Base-by-base conservation (phyloP, 1,140 invertebrate species). In the Platorchestia sp. region DNA sequence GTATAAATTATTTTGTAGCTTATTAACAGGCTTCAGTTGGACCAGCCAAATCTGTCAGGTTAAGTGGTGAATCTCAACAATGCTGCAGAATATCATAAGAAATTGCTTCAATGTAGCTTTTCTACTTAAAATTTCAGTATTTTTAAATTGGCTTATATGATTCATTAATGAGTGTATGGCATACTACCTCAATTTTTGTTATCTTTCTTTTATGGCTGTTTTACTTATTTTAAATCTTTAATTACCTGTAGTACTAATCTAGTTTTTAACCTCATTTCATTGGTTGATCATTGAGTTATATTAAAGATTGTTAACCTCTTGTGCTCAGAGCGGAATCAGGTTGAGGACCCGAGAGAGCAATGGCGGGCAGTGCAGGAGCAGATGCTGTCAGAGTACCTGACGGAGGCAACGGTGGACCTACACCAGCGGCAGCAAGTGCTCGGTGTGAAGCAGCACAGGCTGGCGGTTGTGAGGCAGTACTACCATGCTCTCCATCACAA, bases 351-450 rank as follows among this genome's bases (percentile, higher is more conserved):
- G 75, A 97, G 99, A 96, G 97, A 99, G 97, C 99, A 99, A 98
- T 99, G 99, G 99, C 98, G 99, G 96, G 98, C 98, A 96, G 98
- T 99, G 97, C 99, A 99, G 97, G 99, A 99, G 97, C 98, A 98
- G 96, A 99, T 99, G 99, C 97, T 99, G 97, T 98, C 99, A 97
- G 99, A 99, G 96, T 99, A 99, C 97, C 98, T 99, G 96, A 98
- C 98, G 96, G 99, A 99, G 96, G 99, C 99, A 95, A 98, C 99
- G 97, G 99, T 99, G 97, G 98, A 99, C 97, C 97, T 99, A 97
- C 96, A 95, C 98, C 99, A 99, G 95, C 99, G 99, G 97, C 99
- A 99, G 97, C 99, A 99, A 97, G 99, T 99, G 97, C 99, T 98
- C 97, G 98, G 99, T 97, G 98, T 99, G 75, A 99, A 99, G 97